Conservation (phyloP, 2,888 invertebrate species). For the Odontocolon sp. region DNA sequence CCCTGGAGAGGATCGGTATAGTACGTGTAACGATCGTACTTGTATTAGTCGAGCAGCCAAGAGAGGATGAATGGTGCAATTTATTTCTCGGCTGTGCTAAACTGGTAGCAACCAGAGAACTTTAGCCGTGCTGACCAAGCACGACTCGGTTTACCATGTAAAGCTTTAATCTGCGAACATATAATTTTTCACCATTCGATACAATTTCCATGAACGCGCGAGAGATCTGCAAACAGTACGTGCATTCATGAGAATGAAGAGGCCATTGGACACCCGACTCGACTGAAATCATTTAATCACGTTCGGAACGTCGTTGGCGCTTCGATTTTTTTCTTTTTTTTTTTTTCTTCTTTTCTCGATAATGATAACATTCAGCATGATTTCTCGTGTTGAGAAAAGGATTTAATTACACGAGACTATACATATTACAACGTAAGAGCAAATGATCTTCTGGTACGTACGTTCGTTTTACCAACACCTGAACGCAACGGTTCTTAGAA, state of each 20-base stretch:
- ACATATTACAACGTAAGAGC: not conserved
- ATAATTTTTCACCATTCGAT: slow-evolving; percentile 14
- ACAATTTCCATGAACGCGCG: slow-evolving; percentile 32
- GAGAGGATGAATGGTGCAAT: slow-evolving; percentile 51
- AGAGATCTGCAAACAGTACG: not conserved
- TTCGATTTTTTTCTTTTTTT: not conserved
- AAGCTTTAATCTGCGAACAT: too few species aligned
- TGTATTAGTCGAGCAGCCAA: slow-evolving; percentile 10
- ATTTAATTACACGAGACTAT: slow-evolving; percentile 28
- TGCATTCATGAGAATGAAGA: slow-evolving; percentile 42
- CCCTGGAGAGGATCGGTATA: slow-evolving; percentile 17
- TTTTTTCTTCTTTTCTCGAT: not conserved
- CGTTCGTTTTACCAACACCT: too few species aligned
- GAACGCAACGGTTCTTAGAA: slow-evolving; percentile 32
- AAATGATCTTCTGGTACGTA: too few species aligned
- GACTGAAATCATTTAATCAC: slow-evolving; percentile 43
- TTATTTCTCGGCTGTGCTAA: slow-evolving; percentile 34
- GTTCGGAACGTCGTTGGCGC: not conserved
- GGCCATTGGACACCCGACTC: slow-evolving; percentile 4
- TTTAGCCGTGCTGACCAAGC: too few species aligned
- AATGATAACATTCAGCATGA: slow-evolving; percentile 25
- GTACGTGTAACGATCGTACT: slow-evolving; percentile 50
- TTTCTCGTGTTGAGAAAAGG: not conserved
- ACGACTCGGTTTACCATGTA: not conserved
- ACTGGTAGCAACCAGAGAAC: slow-evolving; percentile 30